Evolutionary conservation across 2,888 invertebrate genomes (phyloP).

Genomic region (Panzeria rudis): DNA sequence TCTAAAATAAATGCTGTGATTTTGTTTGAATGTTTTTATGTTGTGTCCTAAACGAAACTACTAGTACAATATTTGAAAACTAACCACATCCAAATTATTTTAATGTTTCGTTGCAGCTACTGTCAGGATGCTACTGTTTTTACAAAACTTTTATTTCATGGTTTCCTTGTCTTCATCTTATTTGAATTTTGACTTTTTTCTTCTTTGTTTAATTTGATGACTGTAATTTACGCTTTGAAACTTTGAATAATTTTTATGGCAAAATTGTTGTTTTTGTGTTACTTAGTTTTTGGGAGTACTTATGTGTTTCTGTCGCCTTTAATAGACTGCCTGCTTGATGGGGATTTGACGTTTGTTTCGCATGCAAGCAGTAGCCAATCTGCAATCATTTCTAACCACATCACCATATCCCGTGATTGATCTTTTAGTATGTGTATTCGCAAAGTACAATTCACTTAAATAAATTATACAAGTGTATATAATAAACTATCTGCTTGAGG

Average conservation of each 20-base stretch:
- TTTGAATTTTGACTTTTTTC: constrained; percentile 49
- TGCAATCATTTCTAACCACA: constrained; percentile 70
- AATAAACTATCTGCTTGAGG: constrained; percentile 26
- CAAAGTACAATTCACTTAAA: constrained; percentile 28
- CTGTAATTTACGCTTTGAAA: constrained; percentile 69
- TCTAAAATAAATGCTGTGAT: constrained; percentile 45
- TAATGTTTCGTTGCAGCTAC: constrained; percentile 66
- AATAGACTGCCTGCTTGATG: constrained; percentile 13
- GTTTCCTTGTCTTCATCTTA: constrained; percentile 65
- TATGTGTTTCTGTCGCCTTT: constrained; percentile 35
- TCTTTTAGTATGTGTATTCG: constrained; percentile 38
- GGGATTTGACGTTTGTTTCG: constrained; percentile 61
- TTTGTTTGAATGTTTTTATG: constrained; percentile 33
- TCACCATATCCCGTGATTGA: constrained; percentile 70
- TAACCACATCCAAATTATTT: constrained; percentile 71
- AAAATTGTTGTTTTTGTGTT: constrained; percentile 12
- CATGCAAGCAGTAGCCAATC: constrained; percentile 64
- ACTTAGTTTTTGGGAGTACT: constrained; percentile 45
- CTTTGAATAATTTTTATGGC: constrained; percentile 39
- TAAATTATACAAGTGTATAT: constrained; percentile 17
- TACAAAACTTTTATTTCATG: constrained; percentile 44
- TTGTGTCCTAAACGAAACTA: constrained; percentile 20
- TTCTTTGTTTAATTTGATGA: constrained; percentile 64
- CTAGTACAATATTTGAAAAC: constrained; percentile 44
- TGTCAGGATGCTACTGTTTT: constrained; percentile 71